These are phyloP conservation scores for Odontothrips loti DNA, from an alignment of 2,888 invertebrate species.

Conservation along the genomic window DNA sequence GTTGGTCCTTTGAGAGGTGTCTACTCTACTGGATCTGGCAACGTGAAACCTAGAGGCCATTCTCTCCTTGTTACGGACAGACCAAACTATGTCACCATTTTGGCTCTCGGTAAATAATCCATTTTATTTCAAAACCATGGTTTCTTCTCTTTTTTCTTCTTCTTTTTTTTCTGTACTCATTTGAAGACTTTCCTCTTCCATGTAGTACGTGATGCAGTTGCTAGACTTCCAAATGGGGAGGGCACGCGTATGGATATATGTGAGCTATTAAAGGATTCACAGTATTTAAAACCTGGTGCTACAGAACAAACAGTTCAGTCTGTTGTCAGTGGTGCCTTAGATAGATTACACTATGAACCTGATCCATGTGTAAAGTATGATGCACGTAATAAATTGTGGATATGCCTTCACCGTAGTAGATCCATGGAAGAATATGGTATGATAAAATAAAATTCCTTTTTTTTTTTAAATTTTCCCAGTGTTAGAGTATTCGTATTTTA, in stretches of 20 bases:
- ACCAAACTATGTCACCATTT: conserved; percentile 85
- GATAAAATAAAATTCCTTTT: too few relatives aligned
- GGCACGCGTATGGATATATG: conserved; percentile 89
- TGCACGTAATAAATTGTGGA: conserved; percentile 87
- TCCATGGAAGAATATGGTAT: conserved; percentile 63
- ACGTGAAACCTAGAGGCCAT: conserved; percentile 69
- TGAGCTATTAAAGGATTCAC: conserved; percentile 72
- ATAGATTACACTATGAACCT: conserved; percentile 81
- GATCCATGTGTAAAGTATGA: conserved; percentile 95
- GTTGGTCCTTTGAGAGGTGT: conserved; percentile 80
- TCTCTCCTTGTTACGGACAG: conserved; percentile 73
- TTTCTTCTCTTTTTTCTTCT: too few relatives aligned
- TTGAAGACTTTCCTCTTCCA: conserved; percentile 28
- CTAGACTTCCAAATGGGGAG: conserved; percentile 89
- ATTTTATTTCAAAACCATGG: background rate
- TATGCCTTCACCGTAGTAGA: conserved; percentile 79
- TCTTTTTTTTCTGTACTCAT: background rate
- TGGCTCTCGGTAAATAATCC: conserved; percentile 59
- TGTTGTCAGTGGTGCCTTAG: conserved; percentile 85
- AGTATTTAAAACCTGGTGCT: conserved; percentile 39
- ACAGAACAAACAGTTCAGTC: conserved; percentile 67
- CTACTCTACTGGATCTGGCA: conserved; percentile 58
- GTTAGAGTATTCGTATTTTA: background rate
- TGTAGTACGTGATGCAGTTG: conserved; percentile 84
- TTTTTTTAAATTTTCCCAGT: background rate